Evolutionary conservation across 2,888 invertebrate species (phyloP), one percentile per base, ranked within the genome.

Genomic region (Cosmia trapezina): DNA sequence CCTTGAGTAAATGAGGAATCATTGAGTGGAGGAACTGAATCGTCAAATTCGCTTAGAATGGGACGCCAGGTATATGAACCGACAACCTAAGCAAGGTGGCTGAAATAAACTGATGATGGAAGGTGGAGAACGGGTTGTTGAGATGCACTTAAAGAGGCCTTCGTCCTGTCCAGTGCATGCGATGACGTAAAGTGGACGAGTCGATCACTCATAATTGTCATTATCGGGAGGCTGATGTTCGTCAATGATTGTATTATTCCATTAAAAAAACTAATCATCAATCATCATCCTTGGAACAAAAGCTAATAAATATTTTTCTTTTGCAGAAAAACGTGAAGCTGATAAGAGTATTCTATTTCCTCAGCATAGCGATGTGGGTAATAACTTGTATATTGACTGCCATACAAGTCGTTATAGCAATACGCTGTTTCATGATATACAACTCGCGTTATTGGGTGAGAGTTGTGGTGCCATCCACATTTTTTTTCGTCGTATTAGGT

Each of bases 301-400:
- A 22, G 4, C 4, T 43, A 33, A 45, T 22, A 12, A 9, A 28
- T 28, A n/a, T 12, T 8, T n/a, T 54, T 76, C 0, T 61, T 45
- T 73, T 57, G 19, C 78, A 76, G 76, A 76, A 76, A 78, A 70
- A 78, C 41, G 14, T 49, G 22, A 53, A 41, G 47, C 33, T 59
- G 43, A 43, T 76, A 4, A 45, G 57, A 53, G 17, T 47, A 33
- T 78, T 59, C 51, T 76, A 78, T 22, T 12, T 53, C 53, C 0
- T 51, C 4, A 71, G 63, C 12, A 59, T 76, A 3, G 76, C 14
- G 43, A 49, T 76, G 57, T 78, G 59, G 51, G 17, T 76, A 14
- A 3, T 19, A 8, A 60, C 59, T 11, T 17, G 14, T n/a, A 0
- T 71, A 5, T 8, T 72, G 7, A 60, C 8, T 51, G n/a, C 5